phyloP scores from a whole-genome alignment of 2,888 invertebrate species.

The Meandrusa payeni region DNA sequence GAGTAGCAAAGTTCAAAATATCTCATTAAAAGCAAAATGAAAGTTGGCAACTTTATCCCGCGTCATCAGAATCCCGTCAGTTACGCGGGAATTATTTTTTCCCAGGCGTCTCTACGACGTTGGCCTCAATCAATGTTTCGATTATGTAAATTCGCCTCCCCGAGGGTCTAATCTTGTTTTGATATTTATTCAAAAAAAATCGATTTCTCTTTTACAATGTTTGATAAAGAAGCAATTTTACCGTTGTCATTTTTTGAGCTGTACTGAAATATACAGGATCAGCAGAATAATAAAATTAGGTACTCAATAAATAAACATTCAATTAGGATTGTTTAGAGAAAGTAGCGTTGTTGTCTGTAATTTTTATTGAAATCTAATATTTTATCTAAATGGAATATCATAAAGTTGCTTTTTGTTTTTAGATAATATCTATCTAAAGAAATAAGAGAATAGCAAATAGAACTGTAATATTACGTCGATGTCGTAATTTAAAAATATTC shows the following conservation, averaged over 20 bases:
- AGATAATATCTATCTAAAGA: too few relatives aligned
- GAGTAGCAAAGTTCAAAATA: conserved; percentile 5
- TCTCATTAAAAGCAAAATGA: conserved; percentile 13
- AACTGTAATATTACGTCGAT: too few relatives aligned
- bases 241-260: background rate
- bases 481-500: too few relatives aligned
- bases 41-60: conserved; percentile 5
- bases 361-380: too few relatives aligned
- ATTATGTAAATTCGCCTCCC: conserved; percentile 65
- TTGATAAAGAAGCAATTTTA: conserved; percentile 4
- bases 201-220: conserved; percentile 6
- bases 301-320: too few relatives aligned
- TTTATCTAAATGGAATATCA: too few relatives aligned
- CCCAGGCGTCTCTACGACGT: conserved; percentile 7
- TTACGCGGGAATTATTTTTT: conserved; percentile 9
- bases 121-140: conserved; percentile 73
- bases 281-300: too few relatives aligned
- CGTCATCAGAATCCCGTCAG: conserved; percentile 12
- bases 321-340: too few relatives aligned
- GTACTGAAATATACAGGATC: too few relatives aligned
- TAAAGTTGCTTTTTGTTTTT: too few relatives aligned
- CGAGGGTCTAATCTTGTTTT: conserved; percentile 23
- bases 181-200: conserved; percentile 20
- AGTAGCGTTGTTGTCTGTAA: too few relatives aligned
- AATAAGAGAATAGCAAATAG: too few relatives aligned